A percentile compares a stretch with the other conserved stretches of the same genome.
phyloP scores from a whole-genome alignment of 2,888 invertebrate genomes.

The Agonopterix arenella region DNA sequence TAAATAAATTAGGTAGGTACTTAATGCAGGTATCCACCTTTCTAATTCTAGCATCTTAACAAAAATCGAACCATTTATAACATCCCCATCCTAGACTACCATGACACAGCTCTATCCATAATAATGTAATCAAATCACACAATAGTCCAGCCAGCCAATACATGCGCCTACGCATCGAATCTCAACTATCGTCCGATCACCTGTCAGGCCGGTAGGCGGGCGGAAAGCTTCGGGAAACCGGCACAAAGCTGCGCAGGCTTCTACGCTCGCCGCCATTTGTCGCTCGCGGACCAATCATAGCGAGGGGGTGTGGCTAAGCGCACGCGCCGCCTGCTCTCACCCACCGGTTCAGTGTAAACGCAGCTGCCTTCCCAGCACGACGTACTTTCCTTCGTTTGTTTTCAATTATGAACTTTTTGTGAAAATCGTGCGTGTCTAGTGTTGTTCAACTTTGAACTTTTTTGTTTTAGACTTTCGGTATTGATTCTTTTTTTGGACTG shows the following conservation, averaged over 20 bases:
- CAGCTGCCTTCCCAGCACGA: slow-evolving; percentile 56
- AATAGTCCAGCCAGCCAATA: slow-evolving; percentile 33
- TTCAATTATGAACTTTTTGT: slow-evolving; percentile 46
- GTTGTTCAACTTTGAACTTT: slow-evolving; percentile 19
- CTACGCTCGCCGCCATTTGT: slow-evolving; percentile 46
- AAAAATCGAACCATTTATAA: no score
- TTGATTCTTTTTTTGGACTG: slow-evolving; percentile 11
- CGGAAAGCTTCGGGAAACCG: slow-evolving; percentile 55
- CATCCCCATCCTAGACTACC: background rate
- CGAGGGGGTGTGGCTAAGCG: slow-evolving; percentile 52
- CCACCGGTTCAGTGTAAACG: slow-evolving; percentile 55
- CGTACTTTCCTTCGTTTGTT: slow-evolving; percentile 40
- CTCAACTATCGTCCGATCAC: slow-evolving; percentile 43
- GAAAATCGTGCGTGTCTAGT: background rate
- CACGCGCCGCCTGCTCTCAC: slow-evolving; percentile 59
- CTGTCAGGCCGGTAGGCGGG: slow-evolving; percentile 58
- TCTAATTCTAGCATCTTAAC: no score
- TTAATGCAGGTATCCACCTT: no score
- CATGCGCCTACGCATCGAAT: slow-evolving; percentile 54
- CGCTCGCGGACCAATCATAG: slow-evolving; percentile 40
- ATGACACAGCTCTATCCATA: background rate
- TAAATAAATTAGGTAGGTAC: no score
- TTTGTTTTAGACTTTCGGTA: slow-evolving; percentile 17
- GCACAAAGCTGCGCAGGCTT: slow-evolving; percentile 48
- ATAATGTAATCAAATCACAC: background rate